A percentile compares a stretch with the other conserved stretches of the same genome.
Conservation (phyloP, 2,113 vertebrate species). For the Chamaetylas fuelleborni region DNA sequence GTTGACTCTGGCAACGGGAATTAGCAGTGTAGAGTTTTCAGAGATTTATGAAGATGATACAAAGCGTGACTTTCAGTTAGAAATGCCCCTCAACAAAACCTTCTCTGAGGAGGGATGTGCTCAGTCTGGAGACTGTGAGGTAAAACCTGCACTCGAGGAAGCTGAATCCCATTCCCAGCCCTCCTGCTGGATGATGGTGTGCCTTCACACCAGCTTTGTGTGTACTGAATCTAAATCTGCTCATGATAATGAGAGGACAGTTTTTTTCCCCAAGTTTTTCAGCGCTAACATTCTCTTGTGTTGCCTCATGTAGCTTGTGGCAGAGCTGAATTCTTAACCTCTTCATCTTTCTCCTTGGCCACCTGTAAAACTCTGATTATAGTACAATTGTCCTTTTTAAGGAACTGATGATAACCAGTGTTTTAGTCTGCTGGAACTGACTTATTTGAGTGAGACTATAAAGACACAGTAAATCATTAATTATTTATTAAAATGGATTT, state of each 20-base stretch:
- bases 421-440: neutral
- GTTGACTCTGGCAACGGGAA: neutral
- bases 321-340: neutral
- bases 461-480: neutral
- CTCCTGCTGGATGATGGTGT: neutral
- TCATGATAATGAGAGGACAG: neutral
- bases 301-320: neutral
- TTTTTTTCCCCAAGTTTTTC: neutral
- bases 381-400: neutral
- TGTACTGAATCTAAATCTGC: neutral
- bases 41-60: neutral
- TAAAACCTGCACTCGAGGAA: neutral
- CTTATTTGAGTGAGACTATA: neutral
- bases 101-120: neutral
- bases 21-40: neutral
- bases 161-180: neutral
- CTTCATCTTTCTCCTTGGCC: neutral
- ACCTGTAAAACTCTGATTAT: neutral
- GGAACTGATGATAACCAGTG: neutral
- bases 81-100: neutral
- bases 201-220: neutral
- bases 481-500: neutral
- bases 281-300: neutral
- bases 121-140: neutral
- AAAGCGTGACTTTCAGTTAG: neutral